These are phyloP conservation scores for Tiliacea citrago DNA, from an alignment of 2,888 invertebrate species.

Conservation along the genomic window DNA sequence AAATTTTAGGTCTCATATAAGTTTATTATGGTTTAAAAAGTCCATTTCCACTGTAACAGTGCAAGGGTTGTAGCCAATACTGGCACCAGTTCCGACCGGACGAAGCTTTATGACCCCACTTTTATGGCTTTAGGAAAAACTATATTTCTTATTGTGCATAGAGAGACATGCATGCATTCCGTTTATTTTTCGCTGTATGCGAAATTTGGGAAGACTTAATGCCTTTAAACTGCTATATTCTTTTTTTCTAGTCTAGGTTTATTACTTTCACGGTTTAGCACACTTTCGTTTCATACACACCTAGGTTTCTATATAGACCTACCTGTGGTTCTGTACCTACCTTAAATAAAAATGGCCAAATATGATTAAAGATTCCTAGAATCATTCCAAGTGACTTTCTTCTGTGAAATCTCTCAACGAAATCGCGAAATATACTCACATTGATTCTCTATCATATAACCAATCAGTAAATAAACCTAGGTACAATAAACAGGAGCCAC, in stretches of 20 bases:
- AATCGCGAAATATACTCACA: conserved; percentile 27
- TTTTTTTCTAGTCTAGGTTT: neutral
- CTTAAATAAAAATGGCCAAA: neutral
- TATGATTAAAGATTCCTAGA: neutral
- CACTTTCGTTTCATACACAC: neutral
- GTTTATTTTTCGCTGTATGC: conserved; percentile 24
- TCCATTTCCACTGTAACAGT: conserved; percentile 58
- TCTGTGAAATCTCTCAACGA: neutral
- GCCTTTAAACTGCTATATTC: neutral
- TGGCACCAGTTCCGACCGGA: conserved; percentile 87
- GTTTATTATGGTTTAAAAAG: conserved; percentile 62
- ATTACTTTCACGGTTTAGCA: neutral
- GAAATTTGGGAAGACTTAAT: conserved; percentile 4
- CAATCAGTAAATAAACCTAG: conserved; percentile 57
- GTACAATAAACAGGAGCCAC: conserved; percentile 65
- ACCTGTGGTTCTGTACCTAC: too few species aligned
- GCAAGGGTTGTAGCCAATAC: conserved; percentile 74
- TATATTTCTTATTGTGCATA: conserved; percentile 79
- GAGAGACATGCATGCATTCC: conserved; percentile 59
- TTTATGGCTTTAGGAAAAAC: conserved; percentile 89
- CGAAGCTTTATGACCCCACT: conserved; percentile 84
- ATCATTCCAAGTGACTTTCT: neutral
- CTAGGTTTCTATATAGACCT: neutral
- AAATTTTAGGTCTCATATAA: conserved; percentile 59
- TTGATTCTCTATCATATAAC: conserved; percentile 21